These are phyloP conservation scores for Pollenia labialis DNA, from an alignment of 2,888 invertebrate species.

Conservation along the genomic window DNA sequence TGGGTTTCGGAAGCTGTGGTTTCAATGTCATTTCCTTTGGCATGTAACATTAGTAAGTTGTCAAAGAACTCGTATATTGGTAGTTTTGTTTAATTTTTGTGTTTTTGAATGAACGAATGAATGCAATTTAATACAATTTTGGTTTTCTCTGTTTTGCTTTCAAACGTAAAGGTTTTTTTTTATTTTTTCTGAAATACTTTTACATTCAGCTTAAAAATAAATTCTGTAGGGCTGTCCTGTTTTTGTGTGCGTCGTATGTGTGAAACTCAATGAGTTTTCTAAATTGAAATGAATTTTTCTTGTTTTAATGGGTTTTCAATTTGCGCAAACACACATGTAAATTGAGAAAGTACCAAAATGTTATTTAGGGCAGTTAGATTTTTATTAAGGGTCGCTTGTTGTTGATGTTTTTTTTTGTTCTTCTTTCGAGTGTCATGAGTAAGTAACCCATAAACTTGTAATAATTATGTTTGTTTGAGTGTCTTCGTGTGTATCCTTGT, in stretches of 20 bases:
- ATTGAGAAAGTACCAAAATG: constrained; percentile 19
- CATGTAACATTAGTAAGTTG: constrained; percentile 69
- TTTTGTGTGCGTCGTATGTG: not conserved
- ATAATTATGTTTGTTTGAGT: constrained; percentile 38
- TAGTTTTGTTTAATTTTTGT: not conserved
- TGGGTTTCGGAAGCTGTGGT: constrained; percentile 84
- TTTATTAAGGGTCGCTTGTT: constrained; percentile 54
- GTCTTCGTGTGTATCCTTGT: constrained; percentile 60
- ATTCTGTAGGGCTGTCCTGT: not conserved
- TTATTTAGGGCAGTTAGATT: constrained; percentile 36
- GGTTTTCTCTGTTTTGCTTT: constrained; percentile 23
- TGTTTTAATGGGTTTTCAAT: constrained; percentile 70
- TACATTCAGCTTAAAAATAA: not conserved
- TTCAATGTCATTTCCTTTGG: constrained; percentile 75
- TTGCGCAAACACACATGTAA: constrained; percentile 50
- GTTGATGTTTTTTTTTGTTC: not conserved
- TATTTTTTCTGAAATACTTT: not conserved
- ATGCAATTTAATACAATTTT: constrained; percentile 56
- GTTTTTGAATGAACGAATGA: constrained; percentile 12
- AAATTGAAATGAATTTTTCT: constrained; percentile 29
- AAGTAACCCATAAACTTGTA: constrained; percentile 56
- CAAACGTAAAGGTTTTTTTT: constrained; percentile 42
- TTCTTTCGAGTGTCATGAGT: constrained; percentile 3
- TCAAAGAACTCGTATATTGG: constrained; percentile 49
- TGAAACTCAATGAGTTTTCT: not conserved